Base-by-base conservation (phyloP, 2,797 vertebrate species). In the Muscicapa comitata region DNA sequence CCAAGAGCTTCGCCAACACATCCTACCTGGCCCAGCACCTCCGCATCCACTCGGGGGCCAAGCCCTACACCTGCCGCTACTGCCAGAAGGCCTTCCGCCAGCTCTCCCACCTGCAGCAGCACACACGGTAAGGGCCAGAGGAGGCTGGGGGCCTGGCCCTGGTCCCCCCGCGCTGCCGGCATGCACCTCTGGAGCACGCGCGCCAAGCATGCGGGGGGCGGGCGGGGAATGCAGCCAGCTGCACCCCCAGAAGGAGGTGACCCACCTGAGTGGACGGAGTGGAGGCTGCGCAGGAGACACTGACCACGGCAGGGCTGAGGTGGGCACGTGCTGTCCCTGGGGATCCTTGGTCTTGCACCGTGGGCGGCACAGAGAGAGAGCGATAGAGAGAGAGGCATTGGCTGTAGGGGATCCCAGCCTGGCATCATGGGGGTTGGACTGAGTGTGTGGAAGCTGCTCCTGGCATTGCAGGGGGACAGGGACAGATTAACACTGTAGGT, bases 81-180 rank as follows among this genome's bases (percentile, higher is more conserved):
- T 99, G 99, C 98, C 98, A 99, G 97, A 99, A 99, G 97, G 98
- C 98, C 96, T 99, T 99, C 98, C 99, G 99, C 98, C 99, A 99
- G 97, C 99, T 99, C 98, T 99, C 99, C 98, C 99, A 99, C 98
- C 98, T 99, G 97, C 99, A 99, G 98, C 99, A 99, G 97, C 99
- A 99, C 98, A 99, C 99, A 86, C 92, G 84, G 89, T 93, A 98
- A 98, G 98, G 98, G 98, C 96, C 94, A 98, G 97, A 98, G 97
- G 96, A 97, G 98, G 97, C 98, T 93, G 98, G 98, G 98, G 97
- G 95, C 97, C 96, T 72, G 90, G 90, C 90, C 90, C 98, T 97
- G 97, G 97, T 97, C 97, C 97, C 97, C 97, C 97, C 98, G 72
- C 95, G 91, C 97, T 96, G 95, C 97, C 98, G 94, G 97, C 97